Base-by-base conservation (phyloP, 2,113 vertebrate genomes). In the Acrocephalus kingi region DNA sequence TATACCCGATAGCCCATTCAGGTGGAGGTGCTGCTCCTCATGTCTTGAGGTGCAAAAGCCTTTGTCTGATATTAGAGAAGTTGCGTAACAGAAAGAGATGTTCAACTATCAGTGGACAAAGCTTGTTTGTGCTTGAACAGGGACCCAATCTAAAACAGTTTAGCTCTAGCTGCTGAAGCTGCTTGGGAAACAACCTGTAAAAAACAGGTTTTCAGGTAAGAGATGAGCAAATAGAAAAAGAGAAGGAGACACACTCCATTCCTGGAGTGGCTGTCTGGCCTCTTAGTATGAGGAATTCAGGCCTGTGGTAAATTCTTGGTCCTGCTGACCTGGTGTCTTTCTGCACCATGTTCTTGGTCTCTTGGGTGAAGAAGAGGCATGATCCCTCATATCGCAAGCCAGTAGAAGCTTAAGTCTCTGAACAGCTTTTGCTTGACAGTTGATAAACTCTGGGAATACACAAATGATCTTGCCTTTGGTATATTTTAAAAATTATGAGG, bases 71-170 rank as follows among this genome's bases (percentile, higher is more conserved):
- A 66, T 16, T 19, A 61, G 19, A 82, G n/a, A 18, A 54, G 43
- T 4, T 51, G 63, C 27, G 16, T 67, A 37, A 41, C 3, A 78
- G 16, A 61, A 64, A 20, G 28, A 52, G 61, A 39, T 1, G 7
- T 79, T 79, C 37, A 45, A 7, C 43, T n/a, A n/a, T 6, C 31
- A 83, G 7, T 8, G 16, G 30, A 49, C 9, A 55, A 72, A 80
- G 8, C 8, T 75, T 1, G 0, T 67, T 67, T 62, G 27, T 62
- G 43, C 27, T 28, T 67, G 31, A 76, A 67, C 0, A 0, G 27
- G 24, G 22, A 33, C 9, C 5, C 23, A 39, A 2, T 1, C 1
- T 18, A 16, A 48, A 62, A 52, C 4, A 49, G 5, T 67, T 73
- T 41, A n/a, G 10, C 49, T 72, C 24, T 33, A 84, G 28, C 14